Conservation (phyloP, 2,888 invertebrate species). For the Liodrosophila aerea region DNA sequence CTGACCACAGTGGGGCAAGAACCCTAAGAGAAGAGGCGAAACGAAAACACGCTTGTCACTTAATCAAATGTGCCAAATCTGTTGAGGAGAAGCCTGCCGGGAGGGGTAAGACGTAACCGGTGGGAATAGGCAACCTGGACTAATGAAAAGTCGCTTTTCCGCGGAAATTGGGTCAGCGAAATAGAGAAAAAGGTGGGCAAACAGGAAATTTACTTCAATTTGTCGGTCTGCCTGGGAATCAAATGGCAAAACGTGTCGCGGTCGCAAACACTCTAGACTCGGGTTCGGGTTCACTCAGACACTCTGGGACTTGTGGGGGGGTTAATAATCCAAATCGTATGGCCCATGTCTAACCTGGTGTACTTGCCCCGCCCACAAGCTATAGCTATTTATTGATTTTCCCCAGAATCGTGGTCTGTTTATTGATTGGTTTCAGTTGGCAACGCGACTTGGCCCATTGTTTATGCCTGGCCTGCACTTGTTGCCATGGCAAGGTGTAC, state of each 20-base stretch:
- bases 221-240: slow-evolving; percentile 61
- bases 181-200: slow-evolving; percentile 39
- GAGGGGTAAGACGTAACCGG: slow-evolving; percentile 40
- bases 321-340: slow-evolving; percentile 31
- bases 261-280: slow-evolving; percentile 28
- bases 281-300: slow-evolving; percentile 3
- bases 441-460: slow-evolving; percentile 54
- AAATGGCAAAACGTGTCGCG: slow-evolving; percentile 73
- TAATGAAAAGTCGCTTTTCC: slow-evolving; percentile 74
- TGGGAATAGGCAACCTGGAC: slow-evolving; percentile 48
- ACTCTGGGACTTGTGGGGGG: slow-evolving; percentile 13
- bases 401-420: slow-evolving; percentile 48
- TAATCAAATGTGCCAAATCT: slow-evolving; percentile 54
- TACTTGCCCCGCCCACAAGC: slow-evolving; percentile 2
- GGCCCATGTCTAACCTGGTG: slow-evolving; percentile 26
- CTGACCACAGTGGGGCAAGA: slow-evolving; percentile 36
- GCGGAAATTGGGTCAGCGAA: slow-evolving; percentile 66
- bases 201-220: slow-evolving; percentile 71
- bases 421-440: slow-evolving; percentile 62
- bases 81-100: slow-evolving; percentile 17
- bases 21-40: slow-evolving; percentile 27
- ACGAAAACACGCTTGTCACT: slow-evolving; percentile 30
- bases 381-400: slow-evolving; percentile 62
- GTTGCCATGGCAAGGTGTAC: slow-evolving; percentile 73
- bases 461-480: slow-evolving; percentile 59